Evolutionary conservation across 2,888 invertebrate species (phyloP), one percentile per base, ranked within the genome.

Genomic region (Drosophila nr. fundita): DNA sequence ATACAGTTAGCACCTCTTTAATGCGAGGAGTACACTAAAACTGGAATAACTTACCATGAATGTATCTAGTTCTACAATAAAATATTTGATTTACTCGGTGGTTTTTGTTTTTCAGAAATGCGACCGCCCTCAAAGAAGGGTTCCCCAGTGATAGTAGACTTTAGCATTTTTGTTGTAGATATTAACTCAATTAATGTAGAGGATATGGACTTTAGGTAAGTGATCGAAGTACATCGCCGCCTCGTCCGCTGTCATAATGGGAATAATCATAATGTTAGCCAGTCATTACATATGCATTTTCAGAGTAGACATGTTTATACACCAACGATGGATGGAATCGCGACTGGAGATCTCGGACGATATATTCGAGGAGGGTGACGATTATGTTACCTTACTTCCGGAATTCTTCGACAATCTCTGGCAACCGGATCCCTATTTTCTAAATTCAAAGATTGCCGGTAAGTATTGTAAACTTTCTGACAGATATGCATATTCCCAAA

Each of bases 161-260:
- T 97, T 93, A 96, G 96, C 89, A 96, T 97, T 91, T 96, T 96
- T 92, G 96, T 97, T 45, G 96, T 97, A 76, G 97, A 97, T 92
- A 97, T 97, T 73, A 97, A 97, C 93, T 97, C 97, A 29, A 97
- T 97, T 81, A 97, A 97, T 91, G 97, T 97, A 73, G 97, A 97
- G 93, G 97, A 97, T 89, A 97, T 97, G 97, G 97, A 97, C 93
- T 97, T 97, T 93, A 95, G 97, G 97, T 97, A 94, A 94, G 91
- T 88, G 58, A 2, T 29, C 7, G 18, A n/a, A 8, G 15, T 45
- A 27, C 27, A 15, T 18, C 30, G 45, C 15, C 8, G 24, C 8
- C 15, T 4, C 7, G 8, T 45, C 48, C 40, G 38, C 30, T 50
- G 48, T 32, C 30, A 54, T 54, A 59, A 27, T 54, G 7, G 18